Conservation (phyloP, 2,113 vertebrate species). For the Bos javanicus region DNA sequence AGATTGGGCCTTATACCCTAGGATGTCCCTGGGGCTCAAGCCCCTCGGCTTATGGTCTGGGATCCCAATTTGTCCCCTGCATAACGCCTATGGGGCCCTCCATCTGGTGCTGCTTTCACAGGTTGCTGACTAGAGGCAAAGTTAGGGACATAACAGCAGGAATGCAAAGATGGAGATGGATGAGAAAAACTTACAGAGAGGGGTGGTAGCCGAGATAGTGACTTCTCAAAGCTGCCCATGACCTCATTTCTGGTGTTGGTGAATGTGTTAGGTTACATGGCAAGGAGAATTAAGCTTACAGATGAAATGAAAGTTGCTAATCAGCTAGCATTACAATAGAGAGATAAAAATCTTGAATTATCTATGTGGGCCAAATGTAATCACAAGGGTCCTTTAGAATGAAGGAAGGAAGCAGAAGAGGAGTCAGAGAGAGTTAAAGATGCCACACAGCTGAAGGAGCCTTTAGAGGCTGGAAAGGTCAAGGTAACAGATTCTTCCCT, state of each 20-base stretch:
- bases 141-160: neutral
- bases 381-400: neutral
- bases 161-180: neutral
- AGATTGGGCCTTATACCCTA: neutral
- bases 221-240: neutral
- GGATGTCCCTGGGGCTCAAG: neutral
- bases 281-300: neutral
- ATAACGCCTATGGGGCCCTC: neutral
- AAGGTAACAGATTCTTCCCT: neutral
- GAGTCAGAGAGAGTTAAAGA: neutral
- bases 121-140: neutral
- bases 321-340: neutral
- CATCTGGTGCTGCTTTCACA: neutral
- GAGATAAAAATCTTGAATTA: neutral
- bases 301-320: neutral
- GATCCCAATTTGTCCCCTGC: neutral
- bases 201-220: neutral
- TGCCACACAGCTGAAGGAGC: neutral
- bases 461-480: neutral
- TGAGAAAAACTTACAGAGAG: neutral
- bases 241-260: neutral
- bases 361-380: neutral
- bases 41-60: neutral
- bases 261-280: neutral
- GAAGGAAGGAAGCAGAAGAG: neutral